Base-by-base conservation (phyloP, 2,888 invertebrate species). In the Hedychridium roseum region DNA sequence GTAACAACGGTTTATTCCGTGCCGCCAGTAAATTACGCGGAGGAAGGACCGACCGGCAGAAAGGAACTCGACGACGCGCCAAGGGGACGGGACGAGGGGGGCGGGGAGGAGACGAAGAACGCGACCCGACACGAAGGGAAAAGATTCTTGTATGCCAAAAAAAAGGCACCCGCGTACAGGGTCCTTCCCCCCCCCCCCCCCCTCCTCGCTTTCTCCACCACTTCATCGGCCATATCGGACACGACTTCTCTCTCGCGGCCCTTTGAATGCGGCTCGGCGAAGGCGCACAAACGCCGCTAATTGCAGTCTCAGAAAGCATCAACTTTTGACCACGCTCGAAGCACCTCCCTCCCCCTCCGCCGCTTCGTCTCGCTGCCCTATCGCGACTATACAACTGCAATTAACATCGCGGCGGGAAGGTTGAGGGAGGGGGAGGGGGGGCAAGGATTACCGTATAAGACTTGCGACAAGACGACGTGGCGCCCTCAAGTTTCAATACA, bases 1-100 rank as follows among this genome's bases (percentile, higher is more conserved):
- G 60, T 57, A 64, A 64, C 64, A 59, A 43, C 48, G 54, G 61
- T 64, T 64, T 64, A 64, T 64, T 64, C 54, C 64, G 57, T 64
- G 64, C 64, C 30, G 51, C 61, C 53, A 54, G 45, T 59, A 64
- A 64, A 64, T 64, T 64, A 64, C 64, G 31, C 16, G 21, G 30
- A 41, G 35, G 43, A 34, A 31, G 50, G 35, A 23, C 23, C 9
- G 5, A 23, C 9, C 23, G 50, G 35, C 41, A 47, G 34, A 21
- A 14, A 32, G 34, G 30, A 40, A 37, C 38, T 18, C 48, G 35
- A 54, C 14, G 30, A 18, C 1, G 14, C 11, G 17, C 15, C 15
- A 9, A 30, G 7, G 5, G 6, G 18, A 27, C 6, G 23, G 16
- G 12, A 30, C 14, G 14, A 37, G 12, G 26, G 1, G 16, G 9